A percentile compares a stretch with the other conserved stretches of the same genome.
Evolutionary conservation across 2,113 vertebrate species (phyloP).

Genomic region (Copsychus sechellarum): DNA sequence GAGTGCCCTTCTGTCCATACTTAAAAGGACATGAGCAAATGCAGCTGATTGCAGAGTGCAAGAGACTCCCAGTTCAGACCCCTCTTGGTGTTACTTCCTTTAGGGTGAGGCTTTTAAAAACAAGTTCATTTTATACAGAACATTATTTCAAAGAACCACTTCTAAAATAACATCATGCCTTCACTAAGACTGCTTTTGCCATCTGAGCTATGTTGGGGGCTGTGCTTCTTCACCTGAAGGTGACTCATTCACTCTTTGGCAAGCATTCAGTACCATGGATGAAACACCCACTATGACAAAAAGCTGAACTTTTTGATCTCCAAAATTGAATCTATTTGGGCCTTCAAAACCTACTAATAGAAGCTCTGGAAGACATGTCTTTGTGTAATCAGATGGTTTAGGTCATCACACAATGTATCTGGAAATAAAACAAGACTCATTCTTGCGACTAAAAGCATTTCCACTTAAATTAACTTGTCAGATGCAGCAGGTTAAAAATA

Average conservation of each 20-base stretch:
- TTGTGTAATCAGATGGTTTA: conserved; percentile 33
- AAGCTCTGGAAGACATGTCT: not conserved
- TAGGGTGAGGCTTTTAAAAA: not conserved
- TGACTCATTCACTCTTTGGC: not conserved
- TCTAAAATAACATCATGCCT: not conserved
- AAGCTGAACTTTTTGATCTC: conserved; percentile 40
- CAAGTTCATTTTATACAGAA: not conserved
- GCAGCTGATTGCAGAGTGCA: not conserved
- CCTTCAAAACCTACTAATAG: conserved; percentile 23
- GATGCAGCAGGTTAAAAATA: conserved; percentile 61
- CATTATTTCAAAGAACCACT: not conserved
- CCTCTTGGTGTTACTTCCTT: not conserved
- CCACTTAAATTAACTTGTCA: conserved; percentile 63
- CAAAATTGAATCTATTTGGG: not conserved
- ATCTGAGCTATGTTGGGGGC: not conserved
- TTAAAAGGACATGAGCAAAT: not conserved
- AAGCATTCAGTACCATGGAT: not conserved
- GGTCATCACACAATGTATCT: conserved; percentile 27
- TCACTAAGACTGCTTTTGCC: not conserved
- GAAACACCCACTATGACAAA: not conserved
- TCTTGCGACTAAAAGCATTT: conserved; percentile 13
- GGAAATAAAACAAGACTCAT: conserved; percentile 69
- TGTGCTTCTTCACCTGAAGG: not conserved
- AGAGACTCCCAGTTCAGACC: not conserved
- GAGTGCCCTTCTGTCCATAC: not conserved